A percentile compares a stretch with the other conserved stretches of the same genome.
Evolutionary conservation across 2,888 invertebrate species (phyloP).

Genomic region (Ochlodes sylvanus): DNA sequence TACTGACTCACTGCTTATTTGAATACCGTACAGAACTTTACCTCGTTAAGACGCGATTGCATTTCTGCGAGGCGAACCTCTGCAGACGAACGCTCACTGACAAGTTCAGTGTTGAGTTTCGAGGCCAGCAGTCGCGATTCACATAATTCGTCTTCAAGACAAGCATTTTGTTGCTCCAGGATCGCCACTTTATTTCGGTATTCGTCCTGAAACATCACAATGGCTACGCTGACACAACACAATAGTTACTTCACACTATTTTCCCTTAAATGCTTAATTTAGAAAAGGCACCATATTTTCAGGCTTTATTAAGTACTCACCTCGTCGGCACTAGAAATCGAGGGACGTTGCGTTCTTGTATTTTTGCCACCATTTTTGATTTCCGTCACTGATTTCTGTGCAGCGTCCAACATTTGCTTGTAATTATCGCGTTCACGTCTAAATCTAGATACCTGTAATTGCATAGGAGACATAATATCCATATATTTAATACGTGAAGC

Average conservation of each 20-base stretch:
- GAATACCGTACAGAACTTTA: conserved; percentile 49
- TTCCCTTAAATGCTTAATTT: no score
- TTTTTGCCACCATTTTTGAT: conserved; percentile 86
- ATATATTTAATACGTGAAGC: no score
- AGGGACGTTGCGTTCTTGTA: conserved; percentile 82
- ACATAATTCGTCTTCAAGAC: conserved; percentile 94
- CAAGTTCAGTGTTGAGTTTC: conserved; percentile 94
- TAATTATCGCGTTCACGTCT: conserved; percentile 95
- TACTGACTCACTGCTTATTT: not conserved
- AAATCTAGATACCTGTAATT: conserved; percentile 86
- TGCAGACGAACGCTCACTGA: conserved; percentile 93
- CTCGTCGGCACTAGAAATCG: conserved; percentile 90
- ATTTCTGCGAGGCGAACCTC: conserved; percentile 95
- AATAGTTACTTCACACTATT: no score
- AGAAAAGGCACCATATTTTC: no score
- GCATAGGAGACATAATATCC: not conserved
- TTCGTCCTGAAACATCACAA: conserved; percentile 84
- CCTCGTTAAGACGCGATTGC: conserved; percentile 94
- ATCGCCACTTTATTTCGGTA: conserved; percentile 88
- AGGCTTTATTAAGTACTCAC: conserved; percentile 60
- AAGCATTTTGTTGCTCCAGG: conserved; percentile 93
- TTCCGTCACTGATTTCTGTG: conserved; percentile 93
- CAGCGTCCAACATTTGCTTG: conserved; percentile 94
- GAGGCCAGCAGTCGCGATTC: conserved; percentile 93
- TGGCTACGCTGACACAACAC: not conserved